Evolutionary conservation across 2,888 invertebrate species (phyloP).

Genomic region (Cabera pusaria): DNA sequence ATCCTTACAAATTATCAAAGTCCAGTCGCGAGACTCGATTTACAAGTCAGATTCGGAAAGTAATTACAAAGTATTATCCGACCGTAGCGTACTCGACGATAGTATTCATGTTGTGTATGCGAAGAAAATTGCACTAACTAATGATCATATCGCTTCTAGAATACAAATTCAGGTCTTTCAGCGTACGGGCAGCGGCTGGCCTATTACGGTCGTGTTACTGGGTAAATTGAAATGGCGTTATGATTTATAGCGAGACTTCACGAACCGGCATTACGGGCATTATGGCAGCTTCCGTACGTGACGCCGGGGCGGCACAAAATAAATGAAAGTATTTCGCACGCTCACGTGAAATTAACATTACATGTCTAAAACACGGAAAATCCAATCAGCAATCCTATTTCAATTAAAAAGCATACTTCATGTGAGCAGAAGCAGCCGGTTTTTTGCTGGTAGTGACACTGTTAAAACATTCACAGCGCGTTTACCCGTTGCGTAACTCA

Average conservation of each 20-base stretch:
- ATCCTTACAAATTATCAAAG: conserved; percentile 53
- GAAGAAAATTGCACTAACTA: conserved; percentile 79
- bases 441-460: conserved; percentile 28
- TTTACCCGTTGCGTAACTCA: conserved; percentile 29
- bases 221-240: conserved; percentile 77
- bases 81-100: conserved; percentile 56
- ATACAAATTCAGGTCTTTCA: conserved; percentile 79
- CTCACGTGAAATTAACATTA: conserved; percentile 36
- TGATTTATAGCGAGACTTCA: conserved; percentile 76
- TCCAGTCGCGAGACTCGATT: conserved; percentile 51
- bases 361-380: conserved; percentile 25
- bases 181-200: conserved; percentile 59
- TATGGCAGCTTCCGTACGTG: conserved; percentile 72
- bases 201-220: conserved; percentile 68
- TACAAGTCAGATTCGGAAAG: conserved; percentile 58
- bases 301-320: conserved; percentile 53
- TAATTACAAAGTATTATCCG: conserved; percentile 69
- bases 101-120: conserved; percentile 66
- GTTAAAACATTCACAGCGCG: conserved; percentile 41
- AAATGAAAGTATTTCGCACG: conserved; percentile 17
- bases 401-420: conserved; percentile 22
- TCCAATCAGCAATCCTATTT: conserved; percentile 27
- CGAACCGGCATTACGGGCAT: conserved; percentile 69
- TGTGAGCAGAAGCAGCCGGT: conserved; percentile 20
- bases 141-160: conserved; percentile 77